Percentiles rank a stretch among this genome's conserved stretches.
These are phyloP conservation scores for Entomobrya proxima DNA, from an alignment of 2,888 invertebrate genomes.

Conservation along the genomic window DNA sequence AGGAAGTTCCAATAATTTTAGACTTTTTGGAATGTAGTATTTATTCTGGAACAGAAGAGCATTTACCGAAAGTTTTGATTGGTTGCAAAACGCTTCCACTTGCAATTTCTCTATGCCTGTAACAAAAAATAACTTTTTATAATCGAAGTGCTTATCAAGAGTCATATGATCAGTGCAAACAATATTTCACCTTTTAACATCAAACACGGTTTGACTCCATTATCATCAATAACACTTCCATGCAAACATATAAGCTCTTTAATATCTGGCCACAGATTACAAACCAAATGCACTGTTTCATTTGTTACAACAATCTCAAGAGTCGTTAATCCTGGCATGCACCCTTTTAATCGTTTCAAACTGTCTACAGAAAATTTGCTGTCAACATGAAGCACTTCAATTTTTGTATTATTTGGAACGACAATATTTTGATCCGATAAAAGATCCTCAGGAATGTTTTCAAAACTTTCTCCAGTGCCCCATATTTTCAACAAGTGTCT, in stretches of 20 bases:
- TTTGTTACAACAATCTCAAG: neutral
- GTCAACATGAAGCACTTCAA: neutral
- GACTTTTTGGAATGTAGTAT: too few species aligned
- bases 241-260: neutral
- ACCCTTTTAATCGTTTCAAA: neutral
- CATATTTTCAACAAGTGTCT: neutral
- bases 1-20: too few species aligned
- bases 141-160: too few species aligned
- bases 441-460: neutral
- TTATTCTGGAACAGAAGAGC: too few species aligned
- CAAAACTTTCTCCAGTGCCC: neutral
- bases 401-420: neutral
- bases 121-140: too few species aligned
- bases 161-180: too few species aligned
- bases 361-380: neutral
- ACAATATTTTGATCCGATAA: neutral
- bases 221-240: neutral
- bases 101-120: too few species aligned
- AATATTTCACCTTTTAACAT: too few species aligned
- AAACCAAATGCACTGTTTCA: neutral
- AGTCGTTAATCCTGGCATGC: neutral
- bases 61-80: too few species aligned
- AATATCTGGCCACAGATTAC: neutral
- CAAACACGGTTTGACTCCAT: too few species aligned
- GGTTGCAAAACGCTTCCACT: too few species aligned